A percentile compares a stretch with the other conserved stretches of the same genome.
These are phyloP conservation scores for Amiota minor DNA, from an alignment of 2,888 invertebrate species.

Conservation along the genomic window DNA sequence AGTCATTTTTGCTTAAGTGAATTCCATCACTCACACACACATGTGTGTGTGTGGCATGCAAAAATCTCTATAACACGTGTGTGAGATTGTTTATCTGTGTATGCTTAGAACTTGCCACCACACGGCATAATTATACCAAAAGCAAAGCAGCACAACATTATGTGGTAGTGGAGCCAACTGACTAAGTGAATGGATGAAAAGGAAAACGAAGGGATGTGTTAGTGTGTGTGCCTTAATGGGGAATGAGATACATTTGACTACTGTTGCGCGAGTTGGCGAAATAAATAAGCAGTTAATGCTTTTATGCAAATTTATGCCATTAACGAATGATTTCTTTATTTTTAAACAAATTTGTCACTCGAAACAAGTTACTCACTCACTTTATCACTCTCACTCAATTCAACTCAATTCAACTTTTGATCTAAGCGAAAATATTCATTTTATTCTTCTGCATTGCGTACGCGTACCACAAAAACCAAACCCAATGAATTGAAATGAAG, in stretches of 20 bases:
- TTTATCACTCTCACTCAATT: slow-evolving; percentile 39
- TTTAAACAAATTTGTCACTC: slow-evolving; percentile 68
- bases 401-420: neutral
- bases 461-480: slow-evolving; percentile 38
- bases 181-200: no score
- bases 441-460: slow-evolving; percentile 34
- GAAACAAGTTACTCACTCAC: slow-evolving; percentile 52
- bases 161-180: no score
- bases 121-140: slow-evolving; percentile 5
- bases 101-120: neutral
- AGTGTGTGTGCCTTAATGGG: slow-evolving; percentile 27
- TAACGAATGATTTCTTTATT: slow-evolving; percentile 48
- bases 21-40: slow-evolving; percentile 9
- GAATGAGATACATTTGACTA: neutral
- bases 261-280: slow-evolving; percentile 35
- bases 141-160: neutral
- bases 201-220: no score
- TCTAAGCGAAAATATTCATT: slow-evolving; percentile 39
- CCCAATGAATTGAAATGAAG: slow-evolving; percentile 51
- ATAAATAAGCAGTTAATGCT: slow-evolving; percentile 69
- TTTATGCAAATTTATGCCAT: slow-evolving; percentile 69
- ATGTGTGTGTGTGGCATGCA: neutral
- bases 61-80: neutral
- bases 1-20: slow-evolving; percentile 26
- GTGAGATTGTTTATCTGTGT: no score